phyloP scores from a whole-genome alignment of 2,797 vertebrate species.

The Amblyraja radiata region DNA sequence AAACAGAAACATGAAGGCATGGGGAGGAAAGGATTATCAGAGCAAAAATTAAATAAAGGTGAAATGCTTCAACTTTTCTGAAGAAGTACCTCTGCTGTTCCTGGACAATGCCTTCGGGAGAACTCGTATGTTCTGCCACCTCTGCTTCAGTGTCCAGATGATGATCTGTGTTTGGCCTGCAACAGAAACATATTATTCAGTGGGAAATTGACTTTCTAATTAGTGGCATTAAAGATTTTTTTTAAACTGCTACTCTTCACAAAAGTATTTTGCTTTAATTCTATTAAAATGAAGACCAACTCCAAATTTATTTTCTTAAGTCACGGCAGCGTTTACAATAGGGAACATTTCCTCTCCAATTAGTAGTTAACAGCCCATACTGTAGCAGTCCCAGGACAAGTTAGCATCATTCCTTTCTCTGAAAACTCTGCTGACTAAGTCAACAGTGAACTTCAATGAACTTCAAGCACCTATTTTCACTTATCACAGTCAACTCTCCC shows the following conservation, averaged over 20 bases:
- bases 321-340: too few relatives aligned
- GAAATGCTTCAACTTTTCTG: not conserved
- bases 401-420: not conserved
- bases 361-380: not conserved
- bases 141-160: slow-evolving; percentile 7
- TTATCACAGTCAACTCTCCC: too few relatives aligned
- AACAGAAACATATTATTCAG: not conserved
- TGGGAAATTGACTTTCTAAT: not conserved
- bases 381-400: not conserved
- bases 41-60: not conserved
- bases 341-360: too few relatives aligned
- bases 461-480: too few relatives aligned
- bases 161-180: not conserved
- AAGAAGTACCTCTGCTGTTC: slow-evolving; percentile 18
- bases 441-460: too few relatives aligned
- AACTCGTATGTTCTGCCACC: not conserved
- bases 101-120: not conserved
- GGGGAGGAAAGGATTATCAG: not conserved
- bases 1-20: not conserved
- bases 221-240: not conserved
- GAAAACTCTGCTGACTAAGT: not conserved
- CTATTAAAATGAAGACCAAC: not conserved
- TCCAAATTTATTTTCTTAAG: not conserved
- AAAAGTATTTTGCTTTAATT: not conserved
- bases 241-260: not conserved